Percentiles rank a stretch among this genome's conserved stretches.
Evolutionary conservation across 2,888 invertebrate genomes (phyloP).

Genomic region (Leucoma salicis): DNA sequence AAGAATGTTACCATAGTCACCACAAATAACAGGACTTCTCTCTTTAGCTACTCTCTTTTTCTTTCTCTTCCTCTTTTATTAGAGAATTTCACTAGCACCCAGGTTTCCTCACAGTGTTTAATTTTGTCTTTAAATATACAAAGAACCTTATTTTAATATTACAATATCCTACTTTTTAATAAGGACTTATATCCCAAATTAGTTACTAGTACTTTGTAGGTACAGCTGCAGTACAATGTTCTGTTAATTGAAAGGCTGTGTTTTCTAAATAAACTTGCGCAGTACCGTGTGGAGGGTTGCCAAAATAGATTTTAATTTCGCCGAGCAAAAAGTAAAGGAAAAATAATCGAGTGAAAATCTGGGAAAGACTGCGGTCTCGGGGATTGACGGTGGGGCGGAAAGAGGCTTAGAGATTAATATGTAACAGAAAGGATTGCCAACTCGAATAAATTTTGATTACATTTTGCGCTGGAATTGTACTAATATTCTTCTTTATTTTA

Average conservation of each 20-base stretch:
- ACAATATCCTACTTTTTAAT: neutral
- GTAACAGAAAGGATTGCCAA: slow-evolving; percentile 15
- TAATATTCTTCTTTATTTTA: neutral
- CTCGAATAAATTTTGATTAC: slow-evolving; percentile 16
- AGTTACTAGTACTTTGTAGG: neutral
- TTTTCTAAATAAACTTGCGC: slow-evolving; percentile 32
- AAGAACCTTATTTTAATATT: neutral
- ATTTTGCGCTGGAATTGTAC: slow-evolving; percentile 3
- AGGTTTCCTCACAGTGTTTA: too few species aligned
- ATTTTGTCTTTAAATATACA: too few species aligned
- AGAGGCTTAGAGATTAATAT: slow-evolving; percentile 19
- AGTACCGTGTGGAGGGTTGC: slow-evolving; percentile 16
- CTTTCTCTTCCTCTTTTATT: too few species aligned
- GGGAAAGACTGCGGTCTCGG: slow-evolving; percentile 13
- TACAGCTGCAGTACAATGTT: slow-evolving; percentile 14
- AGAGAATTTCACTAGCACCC: too few species aligned
- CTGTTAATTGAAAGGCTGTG: slow-evolving; percentile 26
- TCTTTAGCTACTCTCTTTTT: too few species aligned
- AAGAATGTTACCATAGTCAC: too few species aligned
- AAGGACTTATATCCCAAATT: neutral
- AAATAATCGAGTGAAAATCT: slow-evolving; percentile 21
- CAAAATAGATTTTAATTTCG: slow-evolving; percentile 32
- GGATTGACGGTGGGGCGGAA: slow-evolving; percentile 15
- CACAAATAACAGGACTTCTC: too few species aligned
- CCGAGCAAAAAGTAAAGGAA: slow-evolving; percentile 16